Evolutionary conservation across 2,113 vertebrate genomes (phyloP).

Genomic region (Toxostoma redivivum): DNA sequence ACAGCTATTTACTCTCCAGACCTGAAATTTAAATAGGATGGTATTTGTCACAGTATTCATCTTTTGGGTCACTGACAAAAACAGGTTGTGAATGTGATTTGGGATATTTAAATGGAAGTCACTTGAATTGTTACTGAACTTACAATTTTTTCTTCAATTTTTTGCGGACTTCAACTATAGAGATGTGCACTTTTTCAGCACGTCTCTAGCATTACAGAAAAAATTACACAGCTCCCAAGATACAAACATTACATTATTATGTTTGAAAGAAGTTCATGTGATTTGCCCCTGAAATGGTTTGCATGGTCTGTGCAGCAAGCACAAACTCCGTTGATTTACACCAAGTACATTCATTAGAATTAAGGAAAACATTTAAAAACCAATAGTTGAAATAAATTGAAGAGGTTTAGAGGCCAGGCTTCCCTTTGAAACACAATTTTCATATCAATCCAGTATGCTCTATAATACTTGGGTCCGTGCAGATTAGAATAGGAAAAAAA

Average conservation of each 20-base stretch:
- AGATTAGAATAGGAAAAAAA: neutral
- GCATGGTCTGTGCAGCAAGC: neutral
- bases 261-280: neutral
- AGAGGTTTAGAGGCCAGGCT: neutral
- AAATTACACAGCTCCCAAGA: neutral
- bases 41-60: neutral
- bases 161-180: slow-evolving; percentile 20
- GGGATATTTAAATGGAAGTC: slow-evolving; percentile 2
- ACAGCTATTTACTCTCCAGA: slow-evolving; percentile 36
- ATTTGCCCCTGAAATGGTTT: neutral
- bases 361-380: neutral
- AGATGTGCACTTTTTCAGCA: slow-evolving; percentile 11
- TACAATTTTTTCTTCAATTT: neutral
- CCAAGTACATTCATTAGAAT: neutral
- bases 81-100: neutral
- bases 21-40: slow-evolving; percentile 19
- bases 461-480: neutral
- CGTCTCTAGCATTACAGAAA: neutral
- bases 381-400: neutral
- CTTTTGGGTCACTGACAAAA: neutral
- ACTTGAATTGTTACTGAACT: slow-evolving; percentile 20
- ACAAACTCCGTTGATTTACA: neutral
- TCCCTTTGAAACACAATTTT: neutral
- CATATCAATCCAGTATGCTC: neutral
- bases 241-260: neutral